Evolutionary conservation across 2,797 vertebrate genomes (phyloP).

Genomic region (Morus bassanus): DNA sequence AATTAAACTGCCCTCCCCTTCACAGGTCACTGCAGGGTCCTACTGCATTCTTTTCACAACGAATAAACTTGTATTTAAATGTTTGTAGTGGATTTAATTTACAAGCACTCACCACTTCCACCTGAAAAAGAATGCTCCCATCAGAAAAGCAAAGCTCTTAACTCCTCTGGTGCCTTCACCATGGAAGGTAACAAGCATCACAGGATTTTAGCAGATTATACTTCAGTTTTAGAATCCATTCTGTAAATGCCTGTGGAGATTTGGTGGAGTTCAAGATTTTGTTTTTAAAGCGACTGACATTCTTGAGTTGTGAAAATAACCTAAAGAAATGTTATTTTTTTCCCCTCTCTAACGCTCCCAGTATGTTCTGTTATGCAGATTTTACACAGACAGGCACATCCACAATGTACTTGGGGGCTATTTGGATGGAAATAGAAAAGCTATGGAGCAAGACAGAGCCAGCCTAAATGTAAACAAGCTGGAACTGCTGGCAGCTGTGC

Average conservation of each 20-base stretch:
- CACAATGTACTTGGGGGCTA: constrained; percentile 16
- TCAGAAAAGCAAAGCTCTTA: not conserved
- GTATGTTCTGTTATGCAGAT: not conserved
- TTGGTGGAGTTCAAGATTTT: constrained; percentile 11
- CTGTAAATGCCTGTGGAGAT: constrained; percentile 38
- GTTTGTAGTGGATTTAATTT: constrained; percentile 6
- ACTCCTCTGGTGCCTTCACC: not conserved
- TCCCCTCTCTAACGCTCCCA: not conserved
- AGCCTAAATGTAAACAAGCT: constrained; percentile 58
- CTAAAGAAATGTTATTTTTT: not conserved
- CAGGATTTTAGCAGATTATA: constrained; percentile 28
- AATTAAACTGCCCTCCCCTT: not conserved
- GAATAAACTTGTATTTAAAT: constrained; percentile 11
- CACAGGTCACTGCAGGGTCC: not conserved
- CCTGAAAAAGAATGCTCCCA: not conserved
- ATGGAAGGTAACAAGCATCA: not conserved
- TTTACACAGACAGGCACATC: not conserved
- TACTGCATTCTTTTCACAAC: constrained; percentile 6
- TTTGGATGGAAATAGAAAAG: constrained; percentile 65
- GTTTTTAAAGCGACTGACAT: constrained; percentile 13
- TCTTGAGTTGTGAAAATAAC: constrained; percentile 34
- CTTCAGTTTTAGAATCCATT: constrained; percentile 42
- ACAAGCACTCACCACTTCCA: not conserved
- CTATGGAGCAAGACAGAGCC: constrained; percentile 56
- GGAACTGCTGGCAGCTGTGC: constrained; percentile 53